These are phyloP conservation scores for Diarsia brunnea DNA, from an alignment of 2,888 invertebrate genomes.

Conservation along the genomic window DNA sequence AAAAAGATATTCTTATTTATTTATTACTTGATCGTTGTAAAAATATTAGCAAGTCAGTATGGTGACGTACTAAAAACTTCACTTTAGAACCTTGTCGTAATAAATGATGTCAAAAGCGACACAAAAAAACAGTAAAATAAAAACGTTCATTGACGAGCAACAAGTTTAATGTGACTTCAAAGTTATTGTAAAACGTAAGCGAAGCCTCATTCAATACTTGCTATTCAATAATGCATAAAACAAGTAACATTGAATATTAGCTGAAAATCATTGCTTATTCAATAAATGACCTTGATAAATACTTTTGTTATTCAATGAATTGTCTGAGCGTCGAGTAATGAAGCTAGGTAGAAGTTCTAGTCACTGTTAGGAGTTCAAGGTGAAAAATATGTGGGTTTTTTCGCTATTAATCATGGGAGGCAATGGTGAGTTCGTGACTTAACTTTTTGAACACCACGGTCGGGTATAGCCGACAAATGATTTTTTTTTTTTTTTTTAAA, in stretches of 20 bases:
- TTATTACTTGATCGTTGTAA: neutral
- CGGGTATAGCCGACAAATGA: too few species aligned
- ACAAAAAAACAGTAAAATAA: neutral
- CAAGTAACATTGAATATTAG: constrained; percentile 10
- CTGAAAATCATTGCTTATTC: constrained; percentile 47
- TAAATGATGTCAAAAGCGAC: neutral
- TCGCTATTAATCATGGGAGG: neutral
- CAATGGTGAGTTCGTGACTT: too few species aligned
- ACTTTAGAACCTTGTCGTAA: neutral
- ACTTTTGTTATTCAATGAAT: constrained; percentile 51
- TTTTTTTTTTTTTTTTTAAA: too few species aligned
- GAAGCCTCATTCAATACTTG: neutral
- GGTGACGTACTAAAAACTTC: neutral
- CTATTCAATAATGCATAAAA: constrained; percentile 22
- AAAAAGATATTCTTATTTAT: neutral
- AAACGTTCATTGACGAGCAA: neutral
- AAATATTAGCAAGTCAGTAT: neutral
- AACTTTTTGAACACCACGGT: too few species aligned
- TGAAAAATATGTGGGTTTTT: constrained; percentile 16
- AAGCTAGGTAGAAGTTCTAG: neutral
- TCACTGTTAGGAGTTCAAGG: constrained; percentile 32
- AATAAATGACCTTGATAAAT: constrained; percentile 27
- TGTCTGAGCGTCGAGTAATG: constrained; percentile 15
- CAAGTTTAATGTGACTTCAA: neutral
- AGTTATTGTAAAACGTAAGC: neutral